Conservation (phyloP, 1,140 invertebrate genomes). For the Drosophila tristis region DNA sequence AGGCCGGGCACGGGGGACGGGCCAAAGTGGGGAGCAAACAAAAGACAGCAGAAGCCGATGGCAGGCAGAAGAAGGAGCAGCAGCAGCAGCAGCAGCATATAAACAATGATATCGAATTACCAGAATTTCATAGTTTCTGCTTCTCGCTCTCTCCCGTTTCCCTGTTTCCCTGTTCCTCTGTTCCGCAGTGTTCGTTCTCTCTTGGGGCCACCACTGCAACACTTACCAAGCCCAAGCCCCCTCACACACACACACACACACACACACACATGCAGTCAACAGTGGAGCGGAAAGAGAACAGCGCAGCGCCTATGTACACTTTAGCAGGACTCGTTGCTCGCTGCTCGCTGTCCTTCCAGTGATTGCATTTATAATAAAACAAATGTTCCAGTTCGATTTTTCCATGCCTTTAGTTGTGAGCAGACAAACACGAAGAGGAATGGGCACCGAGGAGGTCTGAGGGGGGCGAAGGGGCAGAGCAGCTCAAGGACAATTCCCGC, state of each 20-base stretch:
- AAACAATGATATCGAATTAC: constrained; percentile 80
- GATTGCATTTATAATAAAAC: constrained; percentile 68
- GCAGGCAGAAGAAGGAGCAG: constrained; percentile 7
- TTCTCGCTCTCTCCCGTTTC: constrained; percentile 16
- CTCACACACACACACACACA: constrained; percentile 12
- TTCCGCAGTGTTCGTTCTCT: constrained; percentile 23
- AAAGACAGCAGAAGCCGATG: constrained; percentile 54
- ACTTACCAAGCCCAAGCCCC: constrained; percentile 45
- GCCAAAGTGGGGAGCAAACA: constrained; percentile 78
- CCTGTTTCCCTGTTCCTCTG: constrained; percentile 1
- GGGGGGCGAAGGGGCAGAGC: constrained; percentile 16
- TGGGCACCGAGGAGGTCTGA: neutral
- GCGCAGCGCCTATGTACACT: too few species aligned
- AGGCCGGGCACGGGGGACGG: neutral
- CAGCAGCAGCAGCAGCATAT: constrained; percentile 61
- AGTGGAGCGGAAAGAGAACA: too few species aligned
- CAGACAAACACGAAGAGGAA: constrained; percentile 37
- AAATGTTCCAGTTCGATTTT: constrained; percentile 36
- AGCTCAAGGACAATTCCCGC: constrained; percentile 63
- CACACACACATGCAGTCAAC: too few species aligned
- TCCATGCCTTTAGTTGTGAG: neutral
- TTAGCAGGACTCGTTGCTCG: too few species aligned
- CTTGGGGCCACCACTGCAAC: constrained; percentile 40
- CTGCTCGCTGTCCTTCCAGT: constrained; percentile 32
- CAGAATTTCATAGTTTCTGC: constrained; percentile 67